These are phyloP conservation scores for Lontra canadensis DNA, from an alignment of 2,113 vertebrate species.

Conservation along the genomic window DNA sequence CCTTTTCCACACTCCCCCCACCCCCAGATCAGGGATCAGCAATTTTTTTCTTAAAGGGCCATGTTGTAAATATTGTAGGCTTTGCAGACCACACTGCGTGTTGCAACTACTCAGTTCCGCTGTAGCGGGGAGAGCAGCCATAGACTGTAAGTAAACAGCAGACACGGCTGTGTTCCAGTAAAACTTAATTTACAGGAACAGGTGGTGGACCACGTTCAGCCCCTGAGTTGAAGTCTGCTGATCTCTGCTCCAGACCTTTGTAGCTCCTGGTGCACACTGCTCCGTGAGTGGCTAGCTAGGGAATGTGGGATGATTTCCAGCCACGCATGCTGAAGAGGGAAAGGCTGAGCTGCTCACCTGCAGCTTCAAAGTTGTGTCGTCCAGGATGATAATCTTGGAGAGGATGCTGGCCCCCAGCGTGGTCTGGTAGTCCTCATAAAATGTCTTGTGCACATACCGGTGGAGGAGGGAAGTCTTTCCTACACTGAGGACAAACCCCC, in stretches of 20 bases:
- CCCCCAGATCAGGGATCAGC: neutral
- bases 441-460: slow-evolving; percentile 87
- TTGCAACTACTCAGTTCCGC: neutral
- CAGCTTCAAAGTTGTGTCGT: slow-evolving; percentile 83
- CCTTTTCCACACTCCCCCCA: neutral
- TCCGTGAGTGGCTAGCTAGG: neutral
- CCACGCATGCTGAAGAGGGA: rapidly evolving
- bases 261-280: neutral
- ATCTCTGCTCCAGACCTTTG: neutral
- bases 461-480: slow-evolving; percentile 90
- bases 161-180: neutral
- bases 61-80: neutral
- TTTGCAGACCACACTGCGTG: neutral
- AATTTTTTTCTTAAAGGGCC: neutral
- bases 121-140: neutral
- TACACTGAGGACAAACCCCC: slow-evolving; percentile 76
- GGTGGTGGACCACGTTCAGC: neutral
- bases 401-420: slow-evolving; percentile 89
- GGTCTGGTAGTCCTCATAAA: slow-evolving; percentile 87
- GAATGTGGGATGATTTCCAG: neutral
- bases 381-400: slow-evolving; percentile 82
- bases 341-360: slow-evolving; percentile 83
- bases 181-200: neutral
- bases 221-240: neutral
- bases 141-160: neutral